phyloP scores from a whole-genome alignment of 2,888 invertebrate species.

The Aplocera efformata region DNA sequence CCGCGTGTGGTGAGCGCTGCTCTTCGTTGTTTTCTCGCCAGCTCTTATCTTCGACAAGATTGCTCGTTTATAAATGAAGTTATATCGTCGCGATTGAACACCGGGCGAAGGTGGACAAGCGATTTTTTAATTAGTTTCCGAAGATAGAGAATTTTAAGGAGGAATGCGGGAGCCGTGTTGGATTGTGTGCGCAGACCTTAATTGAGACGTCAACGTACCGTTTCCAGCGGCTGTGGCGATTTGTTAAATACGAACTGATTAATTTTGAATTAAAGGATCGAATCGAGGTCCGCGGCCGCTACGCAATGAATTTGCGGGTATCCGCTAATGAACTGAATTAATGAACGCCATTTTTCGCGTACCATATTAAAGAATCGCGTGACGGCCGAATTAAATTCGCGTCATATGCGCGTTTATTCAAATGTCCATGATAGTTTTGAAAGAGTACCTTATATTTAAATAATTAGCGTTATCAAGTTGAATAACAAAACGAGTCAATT shows the following conservation, averaged over 20 bases:
- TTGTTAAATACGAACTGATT: constrained; percentile 64
- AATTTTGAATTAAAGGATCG: constrained; percentile 65
- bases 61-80: constrained; percentile 80
- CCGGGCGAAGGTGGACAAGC: constrained; percentile 69
- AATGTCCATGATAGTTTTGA: constrained; percentile 37
- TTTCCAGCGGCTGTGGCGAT: constrained; percentile 55
- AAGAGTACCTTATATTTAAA: constrained; percentile 29
- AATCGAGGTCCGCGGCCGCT: constrained; percentile 44
- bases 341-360: constrained; percentile 58
- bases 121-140: constrained; percentile 81
- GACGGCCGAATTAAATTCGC: constrained; percentile 39
- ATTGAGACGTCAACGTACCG: constrained; percentile 68
- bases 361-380: constrained; percentile 56
- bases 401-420: constrained; percentile 45
- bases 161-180: constrained; percentile 72
- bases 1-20: constrained; percentile 72
- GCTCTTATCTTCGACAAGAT: constrained; percentile 77
- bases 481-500: constrained; percentile 16
- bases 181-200: constrained; percentile 67
- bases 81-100: constrained; percentile 77
- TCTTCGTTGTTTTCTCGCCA: constrained; percentile 79
- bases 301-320: constrained; percentile 44
- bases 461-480: constrained; percentile 24
- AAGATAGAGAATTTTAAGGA: constrained; percentile 76
- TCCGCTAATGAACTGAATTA: constrained; percentile 61